Percentiles rank a stretch among this genome's conserved stretches.
Conservation (phyloP, 2,797 vertebrate species). For the Syndactyla subalaris region DNA sequence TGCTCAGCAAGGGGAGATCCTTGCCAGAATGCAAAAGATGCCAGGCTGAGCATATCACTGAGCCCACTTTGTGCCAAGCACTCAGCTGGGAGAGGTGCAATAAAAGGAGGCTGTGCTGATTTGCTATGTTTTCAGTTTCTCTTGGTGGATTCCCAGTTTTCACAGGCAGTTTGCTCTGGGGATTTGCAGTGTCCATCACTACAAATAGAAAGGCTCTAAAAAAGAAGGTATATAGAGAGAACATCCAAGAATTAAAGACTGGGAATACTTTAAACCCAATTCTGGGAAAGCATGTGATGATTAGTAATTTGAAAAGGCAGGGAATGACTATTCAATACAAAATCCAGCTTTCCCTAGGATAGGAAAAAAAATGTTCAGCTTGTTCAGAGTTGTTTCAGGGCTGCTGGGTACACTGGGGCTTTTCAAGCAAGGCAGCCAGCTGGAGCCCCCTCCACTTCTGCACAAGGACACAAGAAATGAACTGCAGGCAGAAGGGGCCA, state of each 20-base stretch:
- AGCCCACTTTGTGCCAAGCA: not conserved
- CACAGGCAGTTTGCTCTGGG: not conserved
- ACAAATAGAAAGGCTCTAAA: not conserved
- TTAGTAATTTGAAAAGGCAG: not conserved
- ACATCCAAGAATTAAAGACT: not conserved
- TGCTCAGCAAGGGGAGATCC: not conserved
- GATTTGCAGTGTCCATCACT: not conserved
- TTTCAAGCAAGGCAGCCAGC: not conserved
- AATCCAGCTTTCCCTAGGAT: not conserved
- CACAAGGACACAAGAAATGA: not conserved
- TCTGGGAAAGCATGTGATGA: not conserved
- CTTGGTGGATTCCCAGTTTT: not conserved
- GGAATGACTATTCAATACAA: not conserved
- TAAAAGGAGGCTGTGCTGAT: not conserved
- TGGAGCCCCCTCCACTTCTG: not conserved
- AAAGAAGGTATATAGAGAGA: not conserved
- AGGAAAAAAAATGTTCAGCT: not conserved
- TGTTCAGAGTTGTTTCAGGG: not conserved
- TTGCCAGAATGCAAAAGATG: not conserved
- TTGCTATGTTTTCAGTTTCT: not conserved
- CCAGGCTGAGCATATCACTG: not conserved
- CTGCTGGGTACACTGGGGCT: not conserved
- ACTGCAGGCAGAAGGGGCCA: not conserved
- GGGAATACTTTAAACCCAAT: not conserved
- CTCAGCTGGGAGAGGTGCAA: not conserved